These are phyloP conservation scores for Eclectus roratus DNA, from an alignment of 2,113 vertebrate genomes.

Conservation along the genomic window DNA sequence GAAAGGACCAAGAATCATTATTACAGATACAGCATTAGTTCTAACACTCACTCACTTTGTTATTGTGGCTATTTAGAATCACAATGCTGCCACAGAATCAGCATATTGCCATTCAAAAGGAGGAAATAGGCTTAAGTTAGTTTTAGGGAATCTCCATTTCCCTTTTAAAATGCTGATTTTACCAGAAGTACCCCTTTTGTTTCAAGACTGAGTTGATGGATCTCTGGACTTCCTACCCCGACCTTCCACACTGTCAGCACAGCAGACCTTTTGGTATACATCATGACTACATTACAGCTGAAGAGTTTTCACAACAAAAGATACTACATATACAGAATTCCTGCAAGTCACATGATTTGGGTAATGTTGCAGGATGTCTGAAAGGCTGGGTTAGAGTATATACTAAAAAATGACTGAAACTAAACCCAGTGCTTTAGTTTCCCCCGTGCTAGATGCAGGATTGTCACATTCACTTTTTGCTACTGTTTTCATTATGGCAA, in stretches of 20 bases:
- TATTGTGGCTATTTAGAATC: background rate
- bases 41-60: background rate
- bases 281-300: background rate
- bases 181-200: background rate
- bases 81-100: background rate
- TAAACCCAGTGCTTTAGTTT: background rate
- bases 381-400: background rate
- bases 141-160: background rate
- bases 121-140: background rate
- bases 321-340: background rate
- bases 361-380: background rate
- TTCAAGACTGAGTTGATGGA: background rate
- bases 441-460: background rate
- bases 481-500: background rate
- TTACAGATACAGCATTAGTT: background rate
- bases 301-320: background rate
- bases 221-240: background rate
- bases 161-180: slow-evolving; percentile 22
- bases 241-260: background rate
- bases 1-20: background rate
- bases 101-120: background rate
- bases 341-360: background rate
- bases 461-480: background rate
- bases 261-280: background rate
- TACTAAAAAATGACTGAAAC: background rate